These are phyloP conservation scores for Argentina silus DNA, from an alignment of 2,797 vertebrate genomes.

Conservation along the genomic window DNA sequence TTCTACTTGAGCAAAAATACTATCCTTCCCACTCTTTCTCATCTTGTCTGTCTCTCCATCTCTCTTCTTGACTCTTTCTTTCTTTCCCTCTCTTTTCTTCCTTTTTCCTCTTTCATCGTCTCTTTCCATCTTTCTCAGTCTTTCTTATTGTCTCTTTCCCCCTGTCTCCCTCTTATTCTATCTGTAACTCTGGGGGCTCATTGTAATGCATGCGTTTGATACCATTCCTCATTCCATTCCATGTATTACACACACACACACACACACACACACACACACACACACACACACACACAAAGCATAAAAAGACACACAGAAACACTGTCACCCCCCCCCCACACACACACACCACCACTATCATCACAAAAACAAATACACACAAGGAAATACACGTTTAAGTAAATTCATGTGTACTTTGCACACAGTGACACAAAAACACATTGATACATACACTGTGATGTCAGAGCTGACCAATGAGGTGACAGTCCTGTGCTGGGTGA, in stretches of 20 bases:
- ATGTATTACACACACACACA: too few relatives aligned
- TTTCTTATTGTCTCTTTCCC: conserved; percentile 6
- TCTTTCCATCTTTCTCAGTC: neutral
- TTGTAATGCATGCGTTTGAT: too few relatives aligned
- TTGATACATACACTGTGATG: conserved; percentile 25
- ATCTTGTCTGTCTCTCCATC: conserved; percentile 1
- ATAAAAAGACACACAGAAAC: neutral
- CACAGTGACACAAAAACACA: conserved; percentile 4
- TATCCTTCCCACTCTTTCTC: conserved; percentile 11
- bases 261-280: conserved; percentile 16
- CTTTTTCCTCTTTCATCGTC: neutral
- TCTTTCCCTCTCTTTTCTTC: neutral
- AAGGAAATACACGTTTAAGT: neutral
- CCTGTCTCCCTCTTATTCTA: conserved; percentile 21
- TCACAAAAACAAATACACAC: conserved; percentile 18
- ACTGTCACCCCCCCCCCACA: neutral
- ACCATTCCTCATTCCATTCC: too few relatives aligned
- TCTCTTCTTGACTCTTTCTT: neutral
- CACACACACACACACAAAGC: neutral
- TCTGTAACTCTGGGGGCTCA: conserved; percentile 22
- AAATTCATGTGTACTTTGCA: neutral
- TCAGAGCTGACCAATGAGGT: conserved; percentile 58
- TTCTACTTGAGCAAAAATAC: too few relatives aligned
- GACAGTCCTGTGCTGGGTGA: conserved; percentile 52
- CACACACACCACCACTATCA: conserved; percentile 7